Conservation (phyloP, 2,113 vertebrate genomes). For the Hemiscyllium ocellatum region DNA sequence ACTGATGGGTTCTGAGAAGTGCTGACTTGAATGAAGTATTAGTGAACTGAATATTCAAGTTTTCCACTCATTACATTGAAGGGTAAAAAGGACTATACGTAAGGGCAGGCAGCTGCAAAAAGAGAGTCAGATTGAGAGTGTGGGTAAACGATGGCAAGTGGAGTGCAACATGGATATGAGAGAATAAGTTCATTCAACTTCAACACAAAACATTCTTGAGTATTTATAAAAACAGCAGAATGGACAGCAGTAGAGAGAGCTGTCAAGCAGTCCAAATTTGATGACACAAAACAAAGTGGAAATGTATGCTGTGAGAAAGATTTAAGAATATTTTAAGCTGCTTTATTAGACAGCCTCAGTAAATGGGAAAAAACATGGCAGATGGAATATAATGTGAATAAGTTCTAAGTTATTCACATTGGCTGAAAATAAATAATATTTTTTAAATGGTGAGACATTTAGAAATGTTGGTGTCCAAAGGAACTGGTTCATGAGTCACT, state of each 20-base stretch:
- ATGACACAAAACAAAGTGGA: too few relatives aligned
- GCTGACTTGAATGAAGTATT: neutral
- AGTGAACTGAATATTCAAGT: neutral
- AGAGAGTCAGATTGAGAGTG: neutral
- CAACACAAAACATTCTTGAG: neutral
- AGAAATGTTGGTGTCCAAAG: too few relatives aligned
- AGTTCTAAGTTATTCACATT: too few relatives aligned
- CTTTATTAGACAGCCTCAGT: too few relatives aligned
- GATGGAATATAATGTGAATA: too few relatives aligned
- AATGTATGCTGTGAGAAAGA: too few relatives aligned
- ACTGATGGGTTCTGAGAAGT: neutral
- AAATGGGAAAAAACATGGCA: too few relatives aligned
- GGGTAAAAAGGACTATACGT: neutral
- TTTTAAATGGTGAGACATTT: too few relatives aligned
- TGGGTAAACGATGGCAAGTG: neutral
- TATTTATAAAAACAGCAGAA: neutral
- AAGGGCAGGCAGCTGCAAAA: neutral
- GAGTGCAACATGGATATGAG: neutral
- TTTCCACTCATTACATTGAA: neutral
- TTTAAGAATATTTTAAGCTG: too few relatives aligned
- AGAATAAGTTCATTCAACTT: neutral
- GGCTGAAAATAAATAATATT: too few relatives aligned
- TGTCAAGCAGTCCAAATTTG: too few relatives aligned
- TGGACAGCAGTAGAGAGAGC: neutral
- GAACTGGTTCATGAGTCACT: too few relatives aligned